phyloP scores from a whole-genome alignment of 2,113 vertebrate species.

The Aegotheles bennettii region DNA sequence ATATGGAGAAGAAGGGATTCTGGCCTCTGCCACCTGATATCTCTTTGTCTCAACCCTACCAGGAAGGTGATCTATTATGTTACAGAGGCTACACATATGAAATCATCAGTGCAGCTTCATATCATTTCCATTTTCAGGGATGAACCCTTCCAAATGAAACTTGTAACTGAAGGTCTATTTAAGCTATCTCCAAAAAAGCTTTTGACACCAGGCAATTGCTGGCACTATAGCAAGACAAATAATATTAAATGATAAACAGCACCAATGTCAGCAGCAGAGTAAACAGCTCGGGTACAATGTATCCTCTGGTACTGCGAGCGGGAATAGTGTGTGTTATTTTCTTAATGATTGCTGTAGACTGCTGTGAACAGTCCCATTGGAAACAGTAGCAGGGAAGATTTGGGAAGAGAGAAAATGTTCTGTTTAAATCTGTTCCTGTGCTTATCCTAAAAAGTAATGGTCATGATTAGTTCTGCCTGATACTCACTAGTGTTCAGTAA shows the following conservation, averaged over 20 bases:
- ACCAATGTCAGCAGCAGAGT: background rate
- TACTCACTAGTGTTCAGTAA: background rate
- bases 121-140: background rate
- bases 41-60: background rate
- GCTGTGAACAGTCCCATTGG: background rate
- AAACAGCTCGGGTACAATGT: background rate
- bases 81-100: background rate
- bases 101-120: background rate
- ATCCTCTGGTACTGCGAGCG: rapidly evolving
- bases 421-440: background rate
- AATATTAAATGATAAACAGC: background rate
- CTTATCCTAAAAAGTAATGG: background rate
- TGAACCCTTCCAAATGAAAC: background rate
- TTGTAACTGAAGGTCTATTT: background rate
- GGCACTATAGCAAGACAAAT: background rate
- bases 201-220: background rate
- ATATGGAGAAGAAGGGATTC: background rate
- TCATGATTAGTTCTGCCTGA: background rate
- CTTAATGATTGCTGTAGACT: background rate
- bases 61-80: background rate
- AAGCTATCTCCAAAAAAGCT: background rate
- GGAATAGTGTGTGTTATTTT: background rate
- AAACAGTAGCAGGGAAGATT: background rate
- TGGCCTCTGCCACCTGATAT: background rate
- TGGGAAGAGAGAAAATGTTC: background rate